Percentiles rank a stretch among this genome's conserved stretches.
Conservation (phyloP, 2,797 vertebrate genomes). For the Catamblyrhynchus diadema region DNA sequence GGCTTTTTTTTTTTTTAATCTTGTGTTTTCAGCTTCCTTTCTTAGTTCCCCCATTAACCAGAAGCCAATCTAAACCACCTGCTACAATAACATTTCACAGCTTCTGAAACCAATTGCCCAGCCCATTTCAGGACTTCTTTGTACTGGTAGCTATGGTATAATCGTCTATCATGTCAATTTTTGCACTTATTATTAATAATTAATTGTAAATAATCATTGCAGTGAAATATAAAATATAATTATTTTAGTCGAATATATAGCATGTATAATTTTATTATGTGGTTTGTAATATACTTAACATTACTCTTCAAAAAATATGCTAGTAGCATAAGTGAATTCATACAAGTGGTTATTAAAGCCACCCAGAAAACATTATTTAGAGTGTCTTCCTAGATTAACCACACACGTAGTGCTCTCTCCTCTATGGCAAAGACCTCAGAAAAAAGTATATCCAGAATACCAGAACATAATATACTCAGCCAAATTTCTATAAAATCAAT, state of each 20-base stretch:
- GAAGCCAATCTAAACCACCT: not conserved
- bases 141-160: not conserved
- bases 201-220: not conserved
- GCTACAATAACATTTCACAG: not conserved
- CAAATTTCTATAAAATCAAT: not conserved
- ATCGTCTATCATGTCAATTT: not conserved
- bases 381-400: not conserved
- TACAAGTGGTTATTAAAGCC: not conserved
- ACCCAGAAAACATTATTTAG: not conserved
- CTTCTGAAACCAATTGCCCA: not conserved
- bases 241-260: not conserved
- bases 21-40: not conserved
- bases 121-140: not conserved
- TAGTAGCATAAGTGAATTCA: not conserved
- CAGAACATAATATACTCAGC: not conserved
- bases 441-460: not conserved
- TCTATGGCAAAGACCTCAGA: not conserved
- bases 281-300: not conserved
- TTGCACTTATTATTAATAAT: not conserved
- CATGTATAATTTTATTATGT: not conserved
- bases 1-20: no score
- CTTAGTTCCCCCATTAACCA: not conserved
- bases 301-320: not conserved
- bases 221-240: not conserved
- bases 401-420: not conserved